These are phyloP conservation scores for Astropecten irregularis DNA, from an alignment of 53 echinoderm and acorn worm species.

Conservation along the genomic window DNA sequence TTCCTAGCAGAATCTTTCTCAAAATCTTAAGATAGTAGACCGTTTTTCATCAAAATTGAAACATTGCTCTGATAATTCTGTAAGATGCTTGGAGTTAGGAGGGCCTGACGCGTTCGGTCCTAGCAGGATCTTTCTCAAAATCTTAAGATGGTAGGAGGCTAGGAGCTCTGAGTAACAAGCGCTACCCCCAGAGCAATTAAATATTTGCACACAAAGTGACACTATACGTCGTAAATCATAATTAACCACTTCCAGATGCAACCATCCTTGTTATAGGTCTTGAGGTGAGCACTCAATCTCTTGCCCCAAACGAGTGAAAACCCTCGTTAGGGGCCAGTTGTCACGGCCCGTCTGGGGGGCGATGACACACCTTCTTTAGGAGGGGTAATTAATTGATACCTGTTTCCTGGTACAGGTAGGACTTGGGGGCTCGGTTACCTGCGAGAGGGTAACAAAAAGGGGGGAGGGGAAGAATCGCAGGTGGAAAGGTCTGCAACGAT, in stretches of 20 bases:
- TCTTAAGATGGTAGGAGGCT: background rate
- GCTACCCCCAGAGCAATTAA: background rate
- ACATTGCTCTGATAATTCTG: too few species aligned
- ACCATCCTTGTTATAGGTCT: background rate
- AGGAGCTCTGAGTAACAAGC: background rate
- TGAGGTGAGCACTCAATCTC: slow-evolving; percentile 24
- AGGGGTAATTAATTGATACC: background rate
- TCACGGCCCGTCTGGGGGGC: background rate
- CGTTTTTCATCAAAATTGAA: too few species aligned
- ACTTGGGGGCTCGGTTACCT: too few species aligned
- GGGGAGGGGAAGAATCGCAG: background rate
- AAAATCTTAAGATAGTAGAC: too few species aligned
- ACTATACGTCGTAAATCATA: background rate
- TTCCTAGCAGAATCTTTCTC: too few species aligned
- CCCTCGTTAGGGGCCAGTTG: background rate
- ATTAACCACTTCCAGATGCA: slow-evolving; percentile 39
- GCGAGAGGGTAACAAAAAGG: background rate
- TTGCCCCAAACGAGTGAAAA: background rate
- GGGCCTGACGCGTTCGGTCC: too few species aligned
- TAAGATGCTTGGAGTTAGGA: too few species aligned
- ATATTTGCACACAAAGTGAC: background rate
- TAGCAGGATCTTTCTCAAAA: background rate
- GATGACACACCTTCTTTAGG: slow-evolving; percentile 2
- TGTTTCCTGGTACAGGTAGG: background rate
- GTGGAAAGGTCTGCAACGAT: too few species aligned